Percentiles rank a stretch among this genome's conserved stretches.
Conservation (phyloP, 2,888 invertebrate species). For the Crepidodera aurea region DNA sequence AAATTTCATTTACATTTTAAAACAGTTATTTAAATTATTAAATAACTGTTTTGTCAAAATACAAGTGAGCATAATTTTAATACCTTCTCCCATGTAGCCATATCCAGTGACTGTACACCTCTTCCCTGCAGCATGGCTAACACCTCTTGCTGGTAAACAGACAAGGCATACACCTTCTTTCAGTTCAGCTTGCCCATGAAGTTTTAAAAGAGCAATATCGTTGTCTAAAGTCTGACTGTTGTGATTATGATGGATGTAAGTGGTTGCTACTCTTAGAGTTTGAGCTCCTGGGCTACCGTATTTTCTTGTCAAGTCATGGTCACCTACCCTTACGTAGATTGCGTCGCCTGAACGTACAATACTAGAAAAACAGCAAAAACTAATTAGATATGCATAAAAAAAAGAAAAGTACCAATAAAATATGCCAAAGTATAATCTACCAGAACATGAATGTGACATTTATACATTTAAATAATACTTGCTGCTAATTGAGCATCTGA, state of each 20-base stretch:
- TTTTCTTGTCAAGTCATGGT: conserved; percentile 89
- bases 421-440: too few species aligned
- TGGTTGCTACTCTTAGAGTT: conserved; percentile 88
- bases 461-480: too few species aligned
- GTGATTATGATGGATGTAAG: conserved; percentile 95
- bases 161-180: conserved; percentile 87
- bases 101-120: conserved; percentile 93
- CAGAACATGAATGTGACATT: too few species aligned
- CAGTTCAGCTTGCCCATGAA: conserved; percentile 88
- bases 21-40: too few species aligned
- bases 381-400: not conserved
- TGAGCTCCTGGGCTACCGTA: conserved; percentile 92
- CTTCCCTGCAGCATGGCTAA: conserved; percentile 88
- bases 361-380: conserved; percentile 67
- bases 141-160: conserved; percentile 88
- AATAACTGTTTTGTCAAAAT: too few species aligned
- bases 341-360: conserved; percentile 94
- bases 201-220: conserved; percentile 89
- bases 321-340: conserved; percentile 91
- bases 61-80: not conserved
- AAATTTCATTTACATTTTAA: too few species aligned
- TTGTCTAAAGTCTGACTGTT: conserved; percentile 94
- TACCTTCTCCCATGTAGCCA: conserved; percentile 94
- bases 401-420: not conserved
- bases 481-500: too few species aligned